Evolutionary conservation across 2,797 vertebrate species (phyloP), one percentile per base, ranked within the genome.

Genomic region (Eulemur mongoz): DNA sequence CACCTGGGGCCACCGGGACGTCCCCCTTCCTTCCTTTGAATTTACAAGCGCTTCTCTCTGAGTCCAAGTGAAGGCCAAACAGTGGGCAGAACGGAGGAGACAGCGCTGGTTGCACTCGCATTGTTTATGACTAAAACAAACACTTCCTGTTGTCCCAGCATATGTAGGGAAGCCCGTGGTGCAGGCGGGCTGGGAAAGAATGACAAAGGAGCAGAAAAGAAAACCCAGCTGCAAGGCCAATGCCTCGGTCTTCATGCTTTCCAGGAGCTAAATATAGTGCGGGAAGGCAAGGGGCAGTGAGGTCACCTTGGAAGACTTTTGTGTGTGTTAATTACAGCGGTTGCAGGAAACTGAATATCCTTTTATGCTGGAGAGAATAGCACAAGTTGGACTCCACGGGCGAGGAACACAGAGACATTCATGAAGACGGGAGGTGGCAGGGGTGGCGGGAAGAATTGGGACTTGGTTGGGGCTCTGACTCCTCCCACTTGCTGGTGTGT

Each of bases 81-180:
- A 80, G 65, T 91, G 92, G 92, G 75, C 50, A 84, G 48, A 70
- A 2, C 0, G 7, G 98, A 96, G 97, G 96, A 94, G 83, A 63
- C 45, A 15, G 32, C 15, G n/a, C 23, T 20, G 72, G 87, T 61
- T 32, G 69, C 70, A 97, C 22, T 0, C 52, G 88, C 95, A 98
- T 98, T 98, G 98, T 98, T 97, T 98, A 97, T 96, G 75, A 92
- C 97, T 97, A 97, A 98, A 98, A 98, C 98, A 98, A 93, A 92
- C 38, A 94, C 98, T 98, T 99, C 99, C 99, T 98, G 98, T 97
- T 93, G 95, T 98, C 25, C 57, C 4, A 2, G 95, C 32, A 38
- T 35, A 40, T 30, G 23, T 52, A 38, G 80, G 94, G 95, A 94
- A 72, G 91, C 92, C 20, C 8, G 14, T 5, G 43, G 81, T 67